Evolutionary conservation across 2,888 invertebrate genomes (phyloP).

Genomic region (Acholoe squamosa): DNA sequence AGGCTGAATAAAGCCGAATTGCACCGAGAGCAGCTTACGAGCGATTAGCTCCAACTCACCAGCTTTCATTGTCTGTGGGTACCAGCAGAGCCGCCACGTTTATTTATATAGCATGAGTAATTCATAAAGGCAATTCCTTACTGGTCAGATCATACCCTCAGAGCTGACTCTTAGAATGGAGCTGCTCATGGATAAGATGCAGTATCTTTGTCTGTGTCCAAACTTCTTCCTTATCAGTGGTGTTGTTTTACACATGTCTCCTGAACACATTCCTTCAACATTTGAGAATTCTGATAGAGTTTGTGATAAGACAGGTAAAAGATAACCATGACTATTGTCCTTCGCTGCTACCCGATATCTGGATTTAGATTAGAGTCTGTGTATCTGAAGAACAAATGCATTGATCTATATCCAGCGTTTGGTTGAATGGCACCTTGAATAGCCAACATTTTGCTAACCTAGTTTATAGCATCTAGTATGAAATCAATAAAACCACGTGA

Average conservation of each 20-base stretch:
- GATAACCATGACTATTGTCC: too few relatives aligned
- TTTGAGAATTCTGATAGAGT: not conserved
- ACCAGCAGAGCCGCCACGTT: not conserved
- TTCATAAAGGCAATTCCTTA: conserved; percentile 57
- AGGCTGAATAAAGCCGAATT: not conserved
- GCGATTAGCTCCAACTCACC: conserved; percentile 24
- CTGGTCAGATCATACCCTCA: not conserved
- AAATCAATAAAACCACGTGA: too few relatives aligned
- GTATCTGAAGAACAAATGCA: too few relatives aligned
- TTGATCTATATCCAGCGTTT: too few relatives aligned
- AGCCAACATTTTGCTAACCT: too few relatives aligned
- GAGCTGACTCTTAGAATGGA: not conserved
- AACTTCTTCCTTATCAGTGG: not conserved
- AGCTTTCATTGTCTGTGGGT: not conserved
- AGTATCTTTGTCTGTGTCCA: not conserved
- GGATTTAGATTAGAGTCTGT: too few relatives aligned
- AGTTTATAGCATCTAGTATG: too few relatives aligned
- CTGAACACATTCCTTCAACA: not conserved
- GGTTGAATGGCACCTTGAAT: too few relatives aligned
- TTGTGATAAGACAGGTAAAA: not conserved
- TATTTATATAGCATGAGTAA: conserved; percentile 55
- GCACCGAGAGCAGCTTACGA: not conserved
- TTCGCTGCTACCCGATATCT: too few relatives aligned
- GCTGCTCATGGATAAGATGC: not conserved
- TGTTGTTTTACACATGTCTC: not conserved